These are phyloP conservation scores for Hyaena hyaena DNA, from an alignment of 2,113 vertebrate species.

Conservation along the genomic window DNA sequence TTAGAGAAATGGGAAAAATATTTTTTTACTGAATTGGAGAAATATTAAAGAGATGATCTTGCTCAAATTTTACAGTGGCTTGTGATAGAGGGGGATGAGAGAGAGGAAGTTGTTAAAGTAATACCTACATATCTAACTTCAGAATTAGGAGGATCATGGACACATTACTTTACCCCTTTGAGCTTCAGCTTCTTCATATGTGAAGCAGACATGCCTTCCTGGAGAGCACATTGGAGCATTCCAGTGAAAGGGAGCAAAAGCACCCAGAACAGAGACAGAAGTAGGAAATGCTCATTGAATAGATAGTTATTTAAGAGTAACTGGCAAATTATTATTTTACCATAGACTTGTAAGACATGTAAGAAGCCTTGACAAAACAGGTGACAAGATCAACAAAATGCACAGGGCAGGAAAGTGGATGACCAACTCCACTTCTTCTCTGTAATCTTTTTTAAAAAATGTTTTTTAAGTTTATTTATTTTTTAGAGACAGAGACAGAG, in stretches of 20 bases:
- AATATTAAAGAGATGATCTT: background rate
- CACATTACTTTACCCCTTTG: background rate
- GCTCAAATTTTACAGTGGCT: background rate
- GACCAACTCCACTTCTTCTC: background rate
- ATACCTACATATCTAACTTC: background rate
- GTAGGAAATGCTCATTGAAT: accelerated
- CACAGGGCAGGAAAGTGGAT: background rate
- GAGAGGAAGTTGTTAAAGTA: background rate
- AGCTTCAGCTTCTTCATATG: background rate
- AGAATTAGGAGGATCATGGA: background rate
- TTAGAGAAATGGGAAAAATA: background rate
- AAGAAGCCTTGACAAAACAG: background rate
- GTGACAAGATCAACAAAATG: background rate
- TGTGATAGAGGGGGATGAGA: background rate
- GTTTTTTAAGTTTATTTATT: no score
- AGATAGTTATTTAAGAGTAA: background rate
- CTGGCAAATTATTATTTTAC: background rate
- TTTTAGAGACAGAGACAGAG: no score
- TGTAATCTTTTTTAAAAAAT: background rate
- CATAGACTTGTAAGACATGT: background rate
- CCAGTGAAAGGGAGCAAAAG: background rate
- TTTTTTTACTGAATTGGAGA: background rate
- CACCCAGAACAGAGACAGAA: background rate
- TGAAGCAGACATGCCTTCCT: background rate
- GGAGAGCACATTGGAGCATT: background rate